Evolutionary conservation across 2,797 vertebrate genomes (phyloP), one percentile per base, ranked within the genome.

Genomic region (Ceyx erithaca): DNA sequence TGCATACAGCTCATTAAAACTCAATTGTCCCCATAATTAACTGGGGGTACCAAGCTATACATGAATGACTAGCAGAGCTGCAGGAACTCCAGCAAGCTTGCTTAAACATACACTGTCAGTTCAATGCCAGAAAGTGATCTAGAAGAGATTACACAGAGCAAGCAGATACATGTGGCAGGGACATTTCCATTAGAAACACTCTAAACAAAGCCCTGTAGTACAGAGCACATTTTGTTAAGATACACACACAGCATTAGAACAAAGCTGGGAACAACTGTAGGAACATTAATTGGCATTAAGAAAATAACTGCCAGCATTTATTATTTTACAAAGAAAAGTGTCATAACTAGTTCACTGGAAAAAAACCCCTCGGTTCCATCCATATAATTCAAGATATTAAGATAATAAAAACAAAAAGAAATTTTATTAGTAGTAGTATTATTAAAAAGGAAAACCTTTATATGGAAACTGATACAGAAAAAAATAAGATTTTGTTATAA

Each of bases 81-180:
- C 54, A 89, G 85, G 85, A 80, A 16, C 41, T 78, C 43, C 88
- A 92, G 52, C 52, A 54, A 21, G 21, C 21, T 91, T 89, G 51
- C 76, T 87, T 85, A 64, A 95, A 81, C 49, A 46, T 77, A 45
- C 11, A 41, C 31, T 64, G 67, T 78, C 64, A 61, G 40, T 68
- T 92, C 76, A 92, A 75, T 48, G 81, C 81, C 93, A 95, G 94
- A 89, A 85, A 89, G 43, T 69, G 68, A 77, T 93, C 87, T 93
- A 87, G 17, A 61, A 81, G 90, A 93, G 89, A 94, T 90, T 92
- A 92, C 81, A 80, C 84, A 93, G 90, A 93, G 52, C 79, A 67
- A 77, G 86, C 75, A 93, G 89, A 92, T 85, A 64, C 81, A 90
- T 90, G 79, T 68, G 49, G 72, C 69, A 58, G 63, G 81, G 87